A percentile compares a stretch with the other conserved stretches of the same genome.
phyloP scores from a whole-genome alignment of 2,113 vertebrate species.

The Tychaedon coryphoeus region DNA sequence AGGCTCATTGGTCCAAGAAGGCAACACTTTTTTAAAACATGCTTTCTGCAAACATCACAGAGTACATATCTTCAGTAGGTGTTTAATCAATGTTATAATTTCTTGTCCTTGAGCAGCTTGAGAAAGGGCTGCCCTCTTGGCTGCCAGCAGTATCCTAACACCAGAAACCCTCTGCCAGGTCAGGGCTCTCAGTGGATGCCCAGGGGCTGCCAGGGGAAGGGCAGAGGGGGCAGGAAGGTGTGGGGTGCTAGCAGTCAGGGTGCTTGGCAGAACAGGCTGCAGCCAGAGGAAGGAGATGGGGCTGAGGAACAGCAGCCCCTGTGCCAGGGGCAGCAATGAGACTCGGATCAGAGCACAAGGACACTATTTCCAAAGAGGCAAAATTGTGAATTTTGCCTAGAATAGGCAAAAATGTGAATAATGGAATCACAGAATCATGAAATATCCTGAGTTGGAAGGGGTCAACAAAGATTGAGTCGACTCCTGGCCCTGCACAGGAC shows the following conservation, averaged over 20 bases:
- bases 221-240: neutral
- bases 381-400: neutral
- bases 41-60: too few species aligned
- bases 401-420: neutral
- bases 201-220: neutral
- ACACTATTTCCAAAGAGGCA: neutral
- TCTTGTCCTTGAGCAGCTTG: too few species aligned
- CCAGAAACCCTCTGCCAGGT: neutral
- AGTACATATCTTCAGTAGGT: too few species aligned
- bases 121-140: too few species aligned
- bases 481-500: neutral
- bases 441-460: neutral
- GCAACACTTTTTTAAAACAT: too few species aligned
- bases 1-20: too few species aligned
- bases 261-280: neutral
- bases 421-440: neutral
- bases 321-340: neutral
- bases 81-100: too few species aligned
- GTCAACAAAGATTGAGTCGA: accelerated
- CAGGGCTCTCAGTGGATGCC: neutral
- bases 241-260: neutral
- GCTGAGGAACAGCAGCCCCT: neutral
- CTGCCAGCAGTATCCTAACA: too few species aligned
- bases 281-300: accelerated
- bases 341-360: neutral